phyloP scores from a whole-genome alignment of 1,140 invertebrate species.

The Stratiolaelaps scimitus region DNA sequence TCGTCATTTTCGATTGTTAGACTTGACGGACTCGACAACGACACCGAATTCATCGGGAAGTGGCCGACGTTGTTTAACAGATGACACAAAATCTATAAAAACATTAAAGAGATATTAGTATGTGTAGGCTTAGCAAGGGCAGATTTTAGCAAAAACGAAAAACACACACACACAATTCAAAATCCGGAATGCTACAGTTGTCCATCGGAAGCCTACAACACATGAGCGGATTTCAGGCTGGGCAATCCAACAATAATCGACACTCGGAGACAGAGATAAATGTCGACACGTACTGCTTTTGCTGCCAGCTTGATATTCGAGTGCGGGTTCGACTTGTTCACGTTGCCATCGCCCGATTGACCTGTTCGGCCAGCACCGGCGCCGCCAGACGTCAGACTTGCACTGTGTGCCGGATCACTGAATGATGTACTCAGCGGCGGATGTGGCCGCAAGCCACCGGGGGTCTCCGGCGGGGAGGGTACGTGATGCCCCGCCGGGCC shows the following conservation, averaged over 20 bases:
- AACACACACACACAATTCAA: not conserved
- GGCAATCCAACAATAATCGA: too few species aligned
- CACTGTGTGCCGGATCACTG: not conserved
- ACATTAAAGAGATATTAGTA: too few species aligned
- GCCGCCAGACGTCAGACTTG: too few species aligned
- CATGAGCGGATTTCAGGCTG: too few species aligned
- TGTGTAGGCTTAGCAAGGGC: too few species aligned
- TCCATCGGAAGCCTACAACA: too few species aligned
- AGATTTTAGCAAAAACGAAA: conserved; percentile 31
- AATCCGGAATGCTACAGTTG: too few species aligned
- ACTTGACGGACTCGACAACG: conserved; percentile 65
- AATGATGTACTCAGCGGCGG: conserved; percentile 10
- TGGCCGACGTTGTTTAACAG: conserved; percentile 73
- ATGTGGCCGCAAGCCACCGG: not conserved
- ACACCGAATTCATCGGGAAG: conserved; percentile 69
- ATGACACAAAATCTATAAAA: conserved; percentile 52
- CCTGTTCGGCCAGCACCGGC: not conserved
- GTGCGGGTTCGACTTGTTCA: not conserved
- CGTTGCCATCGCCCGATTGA: not conserved
- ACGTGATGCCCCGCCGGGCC: too few species aligned
- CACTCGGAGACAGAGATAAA: not conserved
- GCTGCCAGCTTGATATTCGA: conserved; percentile 50
- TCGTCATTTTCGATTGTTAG: conserved; percentile 84
- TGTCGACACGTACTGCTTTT: conserved; percentile 46
- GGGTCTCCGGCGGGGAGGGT: too few species aligned